These are phyloP conservation scores for Plebejus argus DNA, from an alignment of 2,888 invertebrate genomes.

Conservation along the genomic window DNA sequence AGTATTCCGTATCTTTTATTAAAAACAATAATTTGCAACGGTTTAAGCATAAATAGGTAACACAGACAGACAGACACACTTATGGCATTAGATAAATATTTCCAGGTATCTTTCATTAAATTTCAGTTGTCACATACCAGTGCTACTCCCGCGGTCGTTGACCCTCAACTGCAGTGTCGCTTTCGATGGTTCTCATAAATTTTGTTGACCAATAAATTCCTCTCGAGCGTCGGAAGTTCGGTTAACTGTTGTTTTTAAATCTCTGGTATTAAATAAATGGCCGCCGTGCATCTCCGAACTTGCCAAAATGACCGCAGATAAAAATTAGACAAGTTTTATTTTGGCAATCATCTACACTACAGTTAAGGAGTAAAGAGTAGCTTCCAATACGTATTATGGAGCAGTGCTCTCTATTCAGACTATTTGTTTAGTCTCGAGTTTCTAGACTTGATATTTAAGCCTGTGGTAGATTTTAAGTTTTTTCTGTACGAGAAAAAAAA, in stretches of 20 bases:
- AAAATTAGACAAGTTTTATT: not conserved
- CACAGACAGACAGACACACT: not conserved
- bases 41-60: not conserved
- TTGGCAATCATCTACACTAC: not conserved
- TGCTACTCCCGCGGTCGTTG: not conserved
- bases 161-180: conserved; percentile 4
- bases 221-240: conserved; percentile 26
- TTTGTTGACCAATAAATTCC: conserved; percentile 24
- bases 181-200: conserved; percentile 25
- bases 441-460: not conserved
- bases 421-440: not conserved
- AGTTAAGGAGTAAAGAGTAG: not conserved
- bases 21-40: too few species aligned
- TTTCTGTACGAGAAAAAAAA: too few species aligned
- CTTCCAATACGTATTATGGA: not conserved
- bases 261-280: not conserved
- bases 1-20: too few species aligned
- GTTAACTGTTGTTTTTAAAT: conserved; percentile 24
- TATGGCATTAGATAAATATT: not conserved
- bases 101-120: not conserved
- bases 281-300: not conserved
- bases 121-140: not conserved
- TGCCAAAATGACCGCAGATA: not conserved
- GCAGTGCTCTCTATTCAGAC: not conserved
- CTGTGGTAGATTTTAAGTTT: too few species aligned